Evolutionary conservation across 37 sponge, comb jelly and placozoan species (phyloP), one percentile per base, ranked within the genome.

Genomic region (Theonella swinhoei): DNA sequence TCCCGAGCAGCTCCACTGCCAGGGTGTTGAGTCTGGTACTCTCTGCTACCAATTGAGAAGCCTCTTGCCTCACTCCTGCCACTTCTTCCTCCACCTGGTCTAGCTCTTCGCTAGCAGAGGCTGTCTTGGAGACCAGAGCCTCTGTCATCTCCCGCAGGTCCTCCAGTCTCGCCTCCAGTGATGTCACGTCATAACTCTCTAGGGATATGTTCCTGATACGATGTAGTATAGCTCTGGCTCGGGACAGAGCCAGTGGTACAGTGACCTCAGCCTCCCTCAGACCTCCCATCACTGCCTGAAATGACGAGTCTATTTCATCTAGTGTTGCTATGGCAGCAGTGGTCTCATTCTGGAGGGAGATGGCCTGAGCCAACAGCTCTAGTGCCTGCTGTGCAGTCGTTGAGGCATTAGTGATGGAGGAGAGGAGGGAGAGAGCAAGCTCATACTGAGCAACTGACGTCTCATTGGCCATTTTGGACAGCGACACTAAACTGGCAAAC

Each of bases 341-440:
- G 19, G 75, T 79, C 3, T 9, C 20, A 30, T 86, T 86, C 30
- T 86, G 87, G 54, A 86, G 67, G 66, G 25, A 31, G 11, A 70
- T 39, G 11, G 80, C 67, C 3, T 73, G 28, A 28, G 36, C 19
- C 20, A 86, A 58, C 30, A 72, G 33, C 11, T 73, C 36, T 0
- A 72, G 39, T 36, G 87, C 64, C 24, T 23, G 22, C 22, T 29
- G 70, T n/a, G 75, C 80, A 26, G 39, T 65, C n/a, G 22, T 28
- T 17, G 79, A 74, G 31, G 74, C 66, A 20, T 62, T 35, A 5
- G 42, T 72, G 31, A 59, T 67, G n/a, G 36, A 8, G 32, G 9
- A 8, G 41, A 77, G 68, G 32, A 78, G 42, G 14, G 36, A 1
- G 20, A 34, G 32, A 8, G 64, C 72, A 0, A 36, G 62, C 2